A percentile compares a stretch with the other conserved stretches of the same genome.
These are phyloP conservation scores for Chionomys nivalis DNA, from an alignment of 2,113 vertebrate species.

Conservation along the genomic window DNA sequence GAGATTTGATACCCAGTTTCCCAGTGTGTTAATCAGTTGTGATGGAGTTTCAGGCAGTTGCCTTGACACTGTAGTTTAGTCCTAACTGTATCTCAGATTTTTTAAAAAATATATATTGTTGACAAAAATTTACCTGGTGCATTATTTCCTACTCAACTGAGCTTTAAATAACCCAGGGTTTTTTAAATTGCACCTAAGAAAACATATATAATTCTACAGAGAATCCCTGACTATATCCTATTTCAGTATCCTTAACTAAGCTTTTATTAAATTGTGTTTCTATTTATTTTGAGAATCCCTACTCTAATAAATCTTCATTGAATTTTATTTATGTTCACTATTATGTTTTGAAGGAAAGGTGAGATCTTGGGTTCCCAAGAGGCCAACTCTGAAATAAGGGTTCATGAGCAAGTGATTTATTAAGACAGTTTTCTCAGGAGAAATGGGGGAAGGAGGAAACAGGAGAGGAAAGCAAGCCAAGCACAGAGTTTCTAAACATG, in stretches of 20 bases:
- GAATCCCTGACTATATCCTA: constrained; percentile 53
- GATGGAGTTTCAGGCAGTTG: background rate
- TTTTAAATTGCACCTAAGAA: constrained; percentile 61
- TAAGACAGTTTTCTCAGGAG: constrained; percentile 34
- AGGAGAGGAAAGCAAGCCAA: background rate
- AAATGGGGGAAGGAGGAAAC: background rate
- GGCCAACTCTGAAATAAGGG: constrained; percentile 48
- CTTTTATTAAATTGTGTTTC: constrained; percentile 72
- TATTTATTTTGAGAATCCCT: constrained; percentile 56
- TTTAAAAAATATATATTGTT: constrained; percentile 28
- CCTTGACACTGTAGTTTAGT: background rate
- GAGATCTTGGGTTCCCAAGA: constrained; percentile 57
- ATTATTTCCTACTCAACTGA: constrained; percentile 28
- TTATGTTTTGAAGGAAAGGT: constrained; percentile 41
- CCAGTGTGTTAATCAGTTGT: background rate
- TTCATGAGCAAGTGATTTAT: constrained; percentile 54
- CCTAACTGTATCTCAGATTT: background rate
- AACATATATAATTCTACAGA: constrained; percentile 43
- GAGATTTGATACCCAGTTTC: background rate
- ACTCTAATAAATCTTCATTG: constrained; percentile 59
- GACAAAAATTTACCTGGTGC: constrained; percentile 35
- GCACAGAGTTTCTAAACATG: background rate
- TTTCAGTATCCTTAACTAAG: constrained; percentile 54
- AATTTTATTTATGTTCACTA: constrained; percentile 52
- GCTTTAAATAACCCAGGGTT: constrained; percentile 50